These are phyloP conservation scores for Macrostomum cliftonense DNA, from an alignment of 2,888 invertebrate species.

Conservation along the genomic window DNA sequence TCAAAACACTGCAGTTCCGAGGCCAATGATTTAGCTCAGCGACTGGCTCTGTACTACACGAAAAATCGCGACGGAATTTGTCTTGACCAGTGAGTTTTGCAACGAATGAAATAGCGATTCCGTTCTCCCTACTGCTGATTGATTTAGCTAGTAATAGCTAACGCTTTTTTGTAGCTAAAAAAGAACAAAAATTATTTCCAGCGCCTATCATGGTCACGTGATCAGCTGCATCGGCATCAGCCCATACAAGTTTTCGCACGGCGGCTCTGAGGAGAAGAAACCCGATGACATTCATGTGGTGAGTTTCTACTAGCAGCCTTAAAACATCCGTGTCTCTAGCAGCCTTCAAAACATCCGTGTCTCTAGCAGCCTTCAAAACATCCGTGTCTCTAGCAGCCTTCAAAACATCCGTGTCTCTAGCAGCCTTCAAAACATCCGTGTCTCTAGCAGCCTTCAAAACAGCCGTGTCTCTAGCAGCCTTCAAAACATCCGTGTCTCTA, in stretches of 20 bases:
- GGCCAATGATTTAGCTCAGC: conserved; percentile 85
- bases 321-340: conserved; percentile 25
- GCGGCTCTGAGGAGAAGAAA: conserved; percentile 48
- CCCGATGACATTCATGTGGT: conserved; percentile 41
- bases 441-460: no score
- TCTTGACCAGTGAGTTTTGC: conserved; percentile 75
- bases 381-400: not conserved
- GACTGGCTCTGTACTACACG: conserved; percentile 70
- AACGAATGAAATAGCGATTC: no score
- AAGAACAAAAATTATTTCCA: no score
- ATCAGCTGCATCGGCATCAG: conserved; percentile 87
- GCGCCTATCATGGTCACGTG: conserved; percentile 96
- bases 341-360: conserved; percentile 27
- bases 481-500: conserved; percentile 27
- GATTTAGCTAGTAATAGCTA: no score
- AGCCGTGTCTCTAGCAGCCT: conserved; percentile 7
- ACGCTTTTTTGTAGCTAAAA: no score
- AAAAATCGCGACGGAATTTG: conserved; percentile 71
- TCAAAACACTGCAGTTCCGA: conserved; percentile 65
- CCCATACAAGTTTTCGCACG: conserved; percentile 87
- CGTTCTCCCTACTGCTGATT: no score
- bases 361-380: conserved; percentile 27
- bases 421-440: conserved; percentile 27
- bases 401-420: no score
- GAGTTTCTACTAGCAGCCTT: conserved; percentile 15